A percentile compares a stretch with the other conserved stretches of the same genome.
Conservation (phyloP, 2,797 vertebrate species). For the Coregonus ussuriensis region DNA sequence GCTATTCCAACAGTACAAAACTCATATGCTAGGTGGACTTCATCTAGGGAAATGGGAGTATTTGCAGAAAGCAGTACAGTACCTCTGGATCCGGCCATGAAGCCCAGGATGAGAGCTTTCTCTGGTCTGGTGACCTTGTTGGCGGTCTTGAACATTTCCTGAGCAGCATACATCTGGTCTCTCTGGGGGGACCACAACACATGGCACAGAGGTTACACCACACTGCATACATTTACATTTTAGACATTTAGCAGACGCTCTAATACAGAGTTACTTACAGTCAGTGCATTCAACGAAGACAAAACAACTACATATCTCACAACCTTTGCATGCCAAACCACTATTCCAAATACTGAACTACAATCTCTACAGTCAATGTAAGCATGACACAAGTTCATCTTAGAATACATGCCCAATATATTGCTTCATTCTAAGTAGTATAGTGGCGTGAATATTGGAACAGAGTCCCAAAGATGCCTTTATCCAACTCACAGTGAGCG, state of each 20-base stretch:
- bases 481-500: constrained; percentile 83
- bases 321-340: too few relatives aligned
- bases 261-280: not conserved
- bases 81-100: constrained; percentile 99
- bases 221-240: not conserved
- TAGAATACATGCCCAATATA: too few relatives aligned
- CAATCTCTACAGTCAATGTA: too few relatives aligned
- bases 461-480: not conserved
- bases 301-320: too few relatives aligned
- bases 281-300: too few relatives aligned
- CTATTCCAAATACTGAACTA: too few relatives aligned
- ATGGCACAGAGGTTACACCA: not conserved
- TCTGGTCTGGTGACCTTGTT: constrained; percentile 98
- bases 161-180: constrained; percentile 96
- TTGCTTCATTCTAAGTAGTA: too few relatives aligned
- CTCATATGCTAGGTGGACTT: not conserved
- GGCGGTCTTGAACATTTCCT: constrained; percentile 99
- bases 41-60: not conserved
- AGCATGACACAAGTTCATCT: too few relatives aligned
- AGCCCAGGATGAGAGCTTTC: constrained; percentile 98
- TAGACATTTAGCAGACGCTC: not conserved
- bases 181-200: constrained; percentile 69
- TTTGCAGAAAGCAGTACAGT: constrained; percentile 13
- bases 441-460: too few relatives aligned
- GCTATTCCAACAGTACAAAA: not conserved